Conservation (phyloP, 2,888 invertebrate species). For the Diarsia brunnea region DNA sequence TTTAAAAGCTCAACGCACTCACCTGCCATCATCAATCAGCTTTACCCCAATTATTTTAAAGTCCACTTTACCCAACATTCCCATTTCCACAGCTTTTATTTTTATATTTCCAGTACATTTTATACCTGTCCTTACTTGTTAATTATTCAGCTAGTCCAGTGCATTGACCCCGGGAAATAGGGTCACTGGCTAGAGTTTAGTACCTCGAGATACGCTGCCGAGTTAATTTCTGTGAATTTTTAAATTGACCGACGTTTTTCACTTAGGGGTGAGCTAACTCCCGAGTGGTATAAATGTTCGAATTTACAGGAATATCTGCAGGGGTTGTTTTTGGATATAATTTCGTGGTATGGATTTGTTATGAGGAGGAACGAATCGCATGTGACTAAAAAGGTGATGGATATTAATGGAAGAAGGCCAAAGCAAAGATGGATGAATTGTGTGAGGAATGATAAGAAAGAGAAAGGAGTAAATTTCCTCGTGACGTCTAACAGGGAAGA, state of each 20-base stretch:
- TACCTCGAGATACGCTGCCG: constrained; percentile 22
- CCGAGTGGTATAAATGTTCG: neutral
- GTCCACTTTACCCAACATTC: neutral
- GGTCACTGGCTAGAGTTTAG: constrained; percentile 56
- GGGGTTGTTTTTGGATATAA: neutral
- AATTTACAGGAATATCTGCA: neutral
- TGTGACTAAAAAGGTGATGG: too few relatives aligned
- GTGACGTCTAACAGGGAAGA: too few relatives aligned
- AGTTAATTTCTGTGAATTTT: constrained; percentile 55
- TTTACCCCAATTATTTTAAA: neutral
- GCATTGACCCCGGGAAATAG: constrained; percentile 64
- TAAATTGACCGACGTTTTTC: constrained; percentile 44
- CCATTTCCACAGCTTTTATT: neutral
- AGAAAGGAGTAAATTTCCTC: too few relatives aligned
- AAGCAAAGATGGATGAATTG: too few relatives aligned
- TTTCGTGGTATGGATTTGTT: too few relatives aligned
- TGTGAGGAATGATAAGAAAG: too few relatives aligned
- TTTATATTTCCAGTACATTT: constrained; percentile 9
- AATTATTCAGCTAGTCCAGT: constrained; percentile 50
- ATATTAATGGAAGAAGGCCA: too few relatives aligned
- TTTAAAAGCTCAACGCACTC: neutral
- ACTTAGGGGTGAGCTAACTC: constrained; percentile 5
- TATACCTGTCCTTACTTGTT: constrained; percentile 25
- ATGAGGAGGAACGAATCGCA: too few relatives aligned
- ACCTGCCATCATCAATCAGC: neutral